Percentiles rank a stretch among this genome's conserved stretches.
These are phyloP conservation scores for Pomatorhinus ruficollis DNA, from an alignment of 2,113 vertebrate genomes.

Conservation along the genomic window DNA sequence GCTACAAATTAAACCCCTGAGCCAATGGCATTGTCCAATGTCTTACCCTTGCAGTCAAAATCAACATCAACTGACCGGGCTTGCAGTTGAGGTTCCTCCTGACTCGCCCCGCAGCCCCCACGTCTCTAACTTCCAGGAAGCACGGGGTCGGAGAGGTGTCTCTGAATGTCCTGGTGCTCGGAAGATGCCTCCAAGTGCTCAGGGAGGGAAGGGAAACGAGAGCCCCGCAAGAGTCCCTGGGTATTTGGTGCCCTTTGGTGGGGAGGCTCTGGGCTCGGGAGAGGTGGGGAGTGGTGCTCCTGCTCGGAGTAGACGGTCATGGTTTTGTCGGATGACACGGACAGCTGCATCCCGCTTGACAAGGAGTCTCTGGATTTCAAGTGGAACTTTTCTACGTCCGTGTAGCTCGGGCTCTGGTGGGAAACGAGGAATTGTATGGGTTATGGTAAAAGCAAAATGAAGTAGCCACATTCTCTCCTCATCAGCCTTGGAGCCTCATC, in stretches of 20 bases:
- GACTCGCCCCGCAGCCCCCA: neutral
- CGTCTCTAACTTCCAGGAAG: constrained; percentile 83
- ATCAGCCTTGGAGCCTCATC: neutral
- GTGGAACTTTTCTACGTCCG: constrained; percentile 73
- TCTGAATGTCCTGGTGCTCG: constrained; percentile 82
- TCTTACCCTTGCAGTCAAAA: constrained; percentile 25
- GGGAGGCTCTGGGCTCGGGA: constrained; percentile 39
- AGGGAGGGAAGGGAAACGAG: constrained; percentile 89
- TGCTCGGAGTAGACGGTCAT: constrained; percentile 68
- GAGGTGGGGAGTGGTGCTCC: constrained; percentile 57
- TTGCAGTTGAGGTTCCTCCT: constrained; percentile 42
- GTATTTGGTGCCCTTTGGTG: constrained; percentile 39
- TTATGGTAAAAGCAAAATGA: neutral
- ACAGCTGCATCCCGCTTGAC: constrained; percentile 75
- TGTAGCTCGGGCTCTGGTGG: constrained; percentile 75
- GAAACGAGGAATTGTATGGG: neutral
- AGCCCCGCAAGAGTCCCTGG: constrained; percentile 73
- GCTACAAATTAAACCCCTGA: constrained; percentile 41
- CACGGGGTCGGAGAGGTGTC: constrained; percentile 87
- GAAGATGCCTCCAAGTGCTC: constrained; percentile 82
- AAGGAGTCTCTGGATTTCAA: constrained; percentile 78
- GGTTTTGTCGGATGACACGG: constrained; percentile 73
- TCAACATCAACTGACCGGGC: neutral
- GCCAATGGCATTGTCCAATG: constrained; percentile 28
- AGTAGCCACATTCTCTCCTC: neutral